Percentiles rank a stretch among this genome's conserved stretches.
These are phyloP conservation scores for Apis cerana DNA, from an alignment of 1,140 invertebrate genomes.

Conservation along the genomic window DNA sequence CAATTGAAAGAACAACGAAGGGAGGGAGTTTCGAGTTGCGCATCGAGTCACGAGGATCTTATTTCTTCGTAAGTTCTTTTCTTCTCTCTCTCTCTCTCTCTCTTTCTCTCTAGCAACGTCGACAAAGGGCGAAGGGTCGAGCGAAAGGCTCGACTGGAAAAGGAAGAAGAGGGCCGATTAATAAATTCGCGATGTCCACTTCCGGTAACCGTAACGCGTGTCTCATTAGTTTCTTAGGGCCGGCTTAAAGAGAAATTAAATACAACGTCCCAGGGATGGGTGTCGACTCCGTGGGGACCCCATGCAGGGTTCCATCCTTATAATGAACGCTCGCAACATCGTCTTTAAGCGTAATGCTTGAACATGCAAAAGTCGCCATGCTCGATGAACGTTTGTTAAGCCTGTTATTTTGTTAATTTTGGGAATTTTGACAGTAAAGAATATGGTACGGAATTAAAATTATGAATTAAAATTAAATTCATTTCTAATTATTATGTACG, in stretches of 20 bases:
- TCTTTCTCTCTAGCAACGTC: conserved; percentile 10
- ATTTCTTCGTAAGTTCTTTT: conserved; percentile 33
- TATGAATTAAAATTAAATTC: background rate
- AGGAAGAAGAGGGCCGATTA: conserved; percentile 52
- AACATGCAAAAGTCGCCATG: conserved; percentile 24
- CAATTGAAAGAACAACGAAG: background rate
- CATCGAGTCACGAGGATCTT: conserved; percentile 46
- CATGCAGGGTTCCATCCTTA: conserved; percentile 71
- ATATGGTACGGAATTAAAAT: no score
- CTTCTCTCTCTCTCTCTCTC: no score
- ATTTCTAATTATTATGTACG: no score
- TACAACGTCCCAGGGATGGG: conserved; percentile 72
- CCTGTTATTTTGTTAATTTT: conserved; percentile 2
- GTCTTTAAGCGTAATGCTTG: conserved; percentile 65
- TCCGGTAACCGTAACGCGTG: conserved; percentile 72
- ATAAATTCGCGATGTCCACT: conserved; percentile 71
- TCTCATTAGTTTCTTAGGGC: conserved; percentile 75
- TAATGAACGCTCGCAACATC: conserved; percentile 73
- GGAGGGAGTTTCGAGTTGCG: background rate
- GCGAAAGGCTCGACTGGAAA: background rate
- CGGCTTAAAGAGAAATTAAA: conserved; percentile 75
- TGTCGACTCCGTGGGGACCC: conserved; percentile 73
- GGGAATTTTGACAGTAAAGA: no score
- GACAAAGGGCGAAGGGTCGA: background rate
- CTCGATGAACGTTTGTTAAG: conserved; percentile 1